Conservation (phyloP, 1,140 invertebrate genomes). For the Bombus superbus region DNA sequence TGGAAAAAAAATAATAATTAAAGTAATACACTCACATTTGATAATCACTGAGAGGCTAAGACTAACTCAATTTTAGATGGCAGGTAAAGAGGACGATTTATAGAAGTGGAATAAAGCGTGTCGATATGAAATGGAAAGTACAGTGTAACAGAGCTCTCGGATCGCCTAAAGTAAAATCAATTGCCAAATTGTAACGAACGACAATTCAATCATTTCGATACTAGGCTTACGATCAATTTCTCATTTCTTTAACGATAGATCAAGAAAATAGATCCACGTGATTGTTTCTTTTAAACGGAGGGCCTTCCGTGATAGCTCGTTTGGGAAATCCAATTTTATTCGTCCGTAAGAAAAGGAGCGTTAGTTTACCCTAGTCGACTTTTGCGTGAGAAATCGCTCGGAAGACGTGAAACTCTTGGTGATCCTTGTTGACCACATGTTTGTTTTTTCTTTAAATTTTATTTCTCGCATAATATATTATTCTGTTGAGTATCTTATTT, state of each 20-base stretch:
- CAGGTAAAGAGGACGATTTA: constrained; percentile 57
- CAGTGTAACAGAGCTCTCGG: constrained; percentile 41
- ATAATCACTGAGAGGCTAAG: constrained; percentile 84
- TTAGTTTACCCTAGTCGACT: constrained; percentile 66
- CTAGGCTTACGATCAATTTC: neutral
- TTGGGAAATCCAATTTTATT: constrained; percentile 39
- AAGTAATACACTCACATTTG: constrained; percentile 78
- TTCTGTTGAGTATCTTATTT: constrained; percentile 30
- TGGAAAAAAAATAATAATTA: constrained; percentile 71
- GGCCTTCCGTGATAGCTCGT: constrained; percentile 44
- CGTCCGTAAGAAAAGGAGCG: constrained; percentile 49
- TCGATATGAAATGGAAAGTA: constrained; percentile 19
- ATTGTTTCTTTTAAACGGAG: neutral
- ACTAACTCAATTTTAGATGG: constrained; percentile 81
- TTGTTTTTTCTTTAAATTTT: constrained; percentile 43
- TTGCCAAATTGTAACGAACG: neutral
- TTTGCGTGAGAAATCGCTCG: constrained; percentile 63
- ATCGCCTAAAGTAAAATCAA: constrained; percentile 26
- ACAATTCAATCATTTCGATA: neutral
- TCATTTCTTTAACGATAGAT: neutral
- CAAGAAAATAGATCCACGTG: neutral
- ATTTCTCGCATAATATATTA: constrained; percentile 47
- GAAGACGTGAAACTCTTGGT: constrained; percentile 28
- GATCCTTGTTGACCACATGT: constrained; percentile 27
- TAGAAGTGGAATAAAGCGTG: neutral